phyloP scores from a whole-genome alignment of 2,113 vertebrate genomes.

The Cariama cristata region DNA sequence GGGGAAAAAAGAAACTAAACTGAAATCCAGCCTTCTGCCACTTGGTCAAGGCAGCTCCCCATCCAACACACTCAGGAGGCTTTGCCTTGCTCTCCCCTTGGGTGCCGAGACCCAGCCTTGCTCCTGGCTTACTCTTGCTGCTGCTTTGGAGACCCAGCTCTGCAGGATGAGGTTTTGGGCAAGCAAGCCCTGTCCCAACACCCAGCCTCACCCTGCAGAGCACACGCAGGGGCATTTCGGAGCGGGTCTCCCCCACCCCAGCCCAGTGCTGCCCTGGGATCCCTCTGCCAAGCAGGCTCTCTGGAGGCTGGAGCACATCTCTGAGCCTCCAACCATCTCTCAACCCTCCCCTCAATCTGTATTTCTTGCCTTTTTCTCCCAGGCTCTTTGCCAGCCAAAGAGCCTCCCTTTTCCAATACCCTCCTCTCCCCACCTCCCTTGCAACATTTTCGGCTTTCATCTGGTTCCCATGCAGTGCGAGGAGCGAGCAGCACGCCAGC shows the following conservation, averaged over 20 bases:
- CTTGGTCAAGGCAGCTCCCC: neutral
- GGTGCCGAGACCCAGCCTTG: fast-evolving
- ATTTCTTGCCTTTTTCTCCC: neutral
- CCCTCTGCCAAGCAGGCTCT: fast-evolving
- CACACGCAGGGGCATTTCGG: fast-evolving
- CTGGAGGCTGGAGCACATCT: neutral
- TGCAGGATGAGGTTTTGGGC: neutral
- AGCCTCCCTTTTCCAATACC: neutral
- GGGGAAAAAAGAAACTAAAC: fast-evolving
- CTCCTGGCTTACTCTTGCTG: neutral
- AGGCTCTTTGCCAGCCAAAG: neutral
- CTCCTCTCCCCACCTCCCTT: neutral
- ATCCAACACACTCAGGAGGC: fast-evolving
- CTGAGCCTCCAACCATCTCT: neutral
- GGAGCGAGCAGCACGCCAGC: neutral
- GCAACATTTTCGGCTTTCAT: neutral
- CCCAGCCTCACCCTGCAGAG: neutral
- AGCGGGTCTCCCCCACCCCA: neutral
- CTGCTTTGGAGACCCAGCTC: too few relatives aligned
- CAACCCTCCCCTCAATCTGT: neutral
- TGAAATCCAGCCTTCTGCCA: neutral
- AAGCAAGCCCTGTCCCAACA: neutral
- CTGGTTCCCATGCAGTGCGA: neutral
- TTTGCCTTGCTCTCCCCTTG: neutral
- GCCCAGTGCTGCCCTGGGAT: neutral